Percentiles rank a stretch among this genome's conserved stretches.
Conservation (phyloP, 2,797 vertebrate genomes). For the Ara ararauna region DNA sequence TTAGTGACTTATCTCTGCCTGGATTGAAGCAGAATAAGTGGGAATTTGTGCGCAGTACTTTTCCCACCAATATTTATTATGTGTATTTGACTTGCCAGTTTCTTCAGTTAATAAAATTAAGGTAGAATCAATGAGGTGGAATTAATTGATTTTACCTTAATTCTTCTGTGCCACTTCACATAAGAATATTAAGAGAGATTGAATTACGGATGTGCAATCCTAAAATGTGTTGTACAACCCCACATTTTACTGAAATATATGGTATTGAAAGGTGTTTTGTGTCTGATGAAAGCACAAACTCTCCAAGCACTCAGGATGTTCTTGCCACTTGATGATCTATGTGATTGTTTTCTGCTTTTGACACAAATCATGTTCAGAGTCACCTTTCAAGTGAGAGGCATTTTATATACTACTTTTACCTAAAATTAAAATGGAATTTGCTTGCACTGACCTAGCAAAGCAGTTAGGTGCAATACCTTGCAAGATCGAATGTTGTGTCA, state of each 20-base stretch:
- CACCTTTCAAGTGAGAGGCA: neutral
- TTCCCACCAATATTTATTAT: neutral
- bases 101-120: neutral
- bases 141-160: neutral
- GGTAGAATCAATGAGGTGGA: neutral
- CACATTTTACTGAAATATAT: neutral
- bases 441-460: neutral
- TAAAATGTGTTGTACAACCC: neutral
- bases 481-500: neutral
- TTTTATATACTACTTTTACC: neutral
- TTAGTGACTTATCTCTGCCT: neutral
- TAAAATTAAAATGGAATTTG: neutral
- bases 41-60: neutral
- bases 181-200: neutral
- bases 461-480: neutral
- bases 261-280: neutral
- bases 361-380: neutral
- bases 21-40: neutral
- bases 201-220: neutral
- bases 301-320: neutral
- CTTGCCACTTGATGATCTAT: neutral
- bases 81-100: neutral
- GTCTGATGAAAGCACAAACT: neutral
- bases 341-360: neutral
- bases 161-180: neutral